phyloP scores from a whole-genome alignment of 2,113 vertebrate genomes.

The Nothoprocta pentlandii region DNA sequence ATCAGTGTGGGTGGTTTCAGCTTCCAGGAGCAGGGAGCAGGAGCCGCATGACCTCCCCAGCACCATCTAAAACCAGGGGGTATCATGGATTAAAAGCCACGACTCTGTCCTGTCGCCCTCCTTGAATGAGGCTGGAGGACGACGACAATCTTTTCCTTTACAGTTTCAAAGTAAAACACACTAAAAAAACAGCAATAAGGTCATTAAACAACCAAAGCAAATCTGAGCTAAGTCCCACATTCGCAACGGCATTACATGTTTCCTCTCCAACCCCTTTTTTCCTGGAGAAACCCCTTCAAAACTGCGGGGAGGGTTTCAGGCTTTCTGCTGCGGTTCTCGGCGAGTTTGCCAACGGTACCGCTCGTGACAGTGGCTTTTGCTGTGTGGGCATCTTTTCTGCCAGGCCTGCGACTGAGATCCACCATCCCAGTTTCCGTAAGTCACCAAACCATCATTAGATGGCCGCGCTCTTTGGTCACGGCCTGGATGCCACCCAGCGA shows the following conservation, averaged over 20 bases:
- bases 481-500: neutral
- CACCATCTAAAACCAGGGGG: neutral
- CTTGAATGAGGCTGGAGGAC: neutral
- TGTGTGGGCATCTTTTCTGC: neutral
- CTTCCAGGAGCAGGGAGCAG: neutral
- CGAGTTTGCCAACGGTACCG: neutral
- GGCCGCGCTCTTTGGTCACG: accelerated
- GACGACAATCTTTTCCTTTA: neutral
- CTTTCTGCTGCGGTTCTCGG: neutral
- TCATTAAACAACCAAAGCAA: neutral
- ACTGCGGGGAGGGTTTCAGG: neutral
- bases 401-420: neutral
- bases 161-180: neutral
- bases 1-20: neutral
- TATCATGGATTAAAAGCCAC: accelerated
- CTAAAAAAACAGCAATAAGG: neutral
- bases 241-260: neutral
- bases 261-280: neutral
- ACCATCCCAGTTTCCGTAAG: neutral
- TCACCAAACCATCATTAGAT: neutral
- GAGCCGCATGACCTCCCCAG: neutral
- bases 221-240: neutral
- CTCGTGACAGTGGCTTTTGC: neutral
- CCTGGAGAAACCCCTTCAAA: neutral
- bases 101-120: neutral